These are phyloP conservation scores for Agonopterix heracliana DNA, from an alignment of 2,888 invertebrate genomes.

Conservation along the genomic window DNA sequence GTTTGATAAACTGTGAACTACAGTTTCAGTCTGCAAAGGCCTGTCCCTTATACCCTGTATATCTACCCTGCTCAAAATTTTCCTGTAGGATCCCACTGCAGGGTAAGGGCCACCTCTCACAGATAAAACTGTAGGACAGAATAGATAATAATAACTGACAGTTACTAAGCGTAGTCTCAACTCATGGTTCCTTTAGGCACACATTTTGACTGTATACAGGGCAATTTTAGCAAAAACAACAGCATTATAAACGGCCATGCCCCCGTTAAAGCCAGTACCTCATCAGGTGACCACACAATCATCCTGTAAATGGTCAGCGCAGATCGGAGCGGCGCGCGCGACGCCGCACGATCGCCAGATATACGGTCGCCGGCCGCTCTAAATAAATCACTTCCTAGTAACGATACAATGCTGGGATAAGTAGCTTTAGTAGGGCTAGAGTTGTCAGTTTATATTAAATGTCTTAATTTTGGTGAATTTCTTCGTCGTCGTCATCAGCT, in stretches of 20 bases:
- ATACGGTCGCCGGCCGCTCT: conserved; percentile 53
- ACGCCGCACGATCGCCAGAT: conserved; percentile 61
- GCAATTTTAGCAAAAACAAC: no score
- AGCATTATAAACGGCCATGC: no score
- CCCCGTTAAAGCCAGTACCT: conserved; percentile 15
- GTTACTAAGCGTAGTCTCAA: neutral
- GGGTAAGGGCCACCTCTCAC: no score
- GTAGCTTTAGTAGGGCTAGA: conserved; percentile 18
- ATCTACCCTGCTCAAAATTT: no score
- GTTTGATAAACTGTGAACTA: no score
- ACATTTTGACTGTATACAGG: neutral
- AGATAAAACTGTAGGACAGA: no score
- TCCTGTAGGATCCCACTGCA: no score
- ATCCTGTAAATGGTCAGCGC: conserved; percentile 40
- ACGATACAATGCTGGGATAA: conserved; percentile 43
- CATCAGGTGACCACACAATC: conserved; percentile 43
- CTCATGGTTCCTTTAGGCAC: neutral
- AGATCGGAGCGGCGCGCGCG: conserved; percentile 32
- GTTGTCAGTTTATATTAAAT: neutral
- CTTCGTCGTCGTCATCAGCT: no score
- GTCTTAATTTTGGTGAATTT: no score
- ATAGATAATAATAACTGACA: no score
- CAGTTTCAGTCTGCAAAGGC: no score
- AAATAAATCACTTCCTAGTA: conserved; percentile 71
- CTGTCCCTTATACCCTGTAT: no score